Evolutionary conservation across 2,113 vertebrate species (phyloP), one percentile per base, ranked within the genome.

Genomic region (Eptatretus burgeri): DNA sequence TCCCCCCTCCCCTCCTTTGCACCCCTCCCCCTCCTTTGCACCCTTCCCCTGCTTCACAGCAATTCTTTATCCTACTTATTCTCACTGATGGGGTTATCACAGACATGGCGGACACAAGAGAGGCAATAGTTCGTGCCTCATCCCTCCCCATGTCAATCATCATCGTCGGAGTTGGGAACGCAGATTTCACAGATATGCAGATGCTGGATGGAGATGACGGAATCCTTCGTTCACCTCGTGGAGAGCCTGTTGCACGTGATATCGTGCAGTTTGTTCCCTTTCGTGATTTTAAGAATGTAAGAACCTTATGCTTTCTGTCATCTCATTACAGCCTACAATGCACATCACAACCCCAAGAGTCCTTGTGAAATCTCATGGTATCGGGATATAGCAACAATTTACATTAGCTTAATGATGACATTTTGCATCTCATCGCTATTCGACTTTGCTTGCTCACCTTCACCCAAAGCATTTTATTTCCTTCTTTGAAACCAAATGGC

Each of bases 251-350:
- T 0, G 71, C 69, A 50, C 71, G 75, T 0, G 75, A 76, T 68
- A 76, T 76, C 1, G 74, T 76, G 64, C 74, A 76, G 63, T 76
- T 76, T 2, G 73, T 76, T 64, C 75, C 75, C 17, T 72, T 76
- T 65, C 67, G 75, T 11, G 74, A 76, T 27, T 76, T 76, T 67
- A 76, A 76, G 68, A 74, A 76, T 63, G 75, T 76, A 64, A 71
- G 71, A 63, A 13, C 60, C 14, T 9, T 49, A 41, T 5, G 3
- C 7, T 41, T 41, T 41, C 27, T 41, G 27, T 41, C 27, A 41
- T 41, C 27, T 7, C 27, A 41, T 41, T 7, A 41, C 27, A 41
- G 27, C 27, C 27, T 3, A 41, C 27, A 3, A 41, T 41, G 27
- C 27, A 7, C 27, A 41, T 41, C 27, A 41, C 27, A 41, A 7